Evolutionary conservation across 2,113 vertebrate species (phyloP).

Genomic region (Ptyas mucosa): DNA sequence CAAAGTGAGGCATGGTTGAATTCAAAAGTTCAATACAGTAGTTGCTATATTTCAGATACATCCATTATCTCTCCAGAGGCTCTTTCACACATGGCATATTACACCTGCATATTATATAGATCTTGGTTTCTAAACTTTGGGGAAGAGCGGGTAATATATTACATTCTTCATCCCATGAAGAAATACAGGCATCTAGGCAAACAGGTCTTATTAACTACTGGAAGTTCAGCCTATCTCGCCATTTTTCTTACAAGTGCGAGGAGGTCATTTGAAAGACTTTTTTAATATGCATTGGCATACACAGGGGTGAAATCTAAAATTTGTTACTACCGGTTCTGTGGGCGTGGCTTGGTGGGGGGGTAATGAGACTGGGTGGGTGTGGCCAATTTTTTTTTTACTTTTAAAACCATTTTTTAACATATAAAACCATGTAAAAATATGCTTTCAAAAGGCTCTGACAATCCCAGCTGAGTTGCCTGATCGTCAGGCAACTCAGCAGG

Average conservation of each 20-base stretch:
- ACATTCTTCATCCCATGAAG: not conserved
- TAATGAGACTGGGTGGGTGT: too few relatives aligned
- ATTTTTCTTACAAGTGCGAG: not conserved
- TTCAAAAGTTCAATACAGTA: not conserved
- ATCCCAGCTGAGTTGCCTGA: too few relatives aligned
- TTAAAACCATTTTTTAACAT: too few relatives aligned
- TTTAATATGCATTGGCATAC: not conserved
- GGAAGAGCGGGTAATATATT: not conserved
- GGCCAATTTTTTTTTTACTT: too few relatives aligned
- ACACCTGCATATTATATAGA: not conserved
- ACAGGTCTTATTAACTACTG: not conserved
- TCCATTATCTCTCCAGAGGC: not conserved
- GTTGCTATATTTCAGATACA: not conserved
- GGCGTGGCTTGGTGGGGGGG: too few relatives aligned
- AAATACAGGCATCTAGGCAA: not conserved
- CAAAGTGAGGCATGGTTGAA: not conserved
- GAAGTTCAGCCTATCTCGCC: not conserved
- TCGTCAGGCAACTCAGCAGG: too few relatives aligned
- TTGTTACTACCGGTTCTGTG: too few relatives aligned
- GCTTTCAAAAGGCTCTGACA: too few relatives aligned
- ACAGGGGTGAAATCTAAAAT: too few relatives aligned
- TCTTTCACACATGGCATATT: not conserved
- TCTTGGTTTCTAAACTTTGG: not conserved
- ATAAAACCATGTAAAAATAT: too few relatives aligned
- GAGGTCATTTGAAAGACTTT: not conserved